Base-by-base conservation (phyloP, 1,140 invertebrate species). In the Plectus sambesii region DNA sequence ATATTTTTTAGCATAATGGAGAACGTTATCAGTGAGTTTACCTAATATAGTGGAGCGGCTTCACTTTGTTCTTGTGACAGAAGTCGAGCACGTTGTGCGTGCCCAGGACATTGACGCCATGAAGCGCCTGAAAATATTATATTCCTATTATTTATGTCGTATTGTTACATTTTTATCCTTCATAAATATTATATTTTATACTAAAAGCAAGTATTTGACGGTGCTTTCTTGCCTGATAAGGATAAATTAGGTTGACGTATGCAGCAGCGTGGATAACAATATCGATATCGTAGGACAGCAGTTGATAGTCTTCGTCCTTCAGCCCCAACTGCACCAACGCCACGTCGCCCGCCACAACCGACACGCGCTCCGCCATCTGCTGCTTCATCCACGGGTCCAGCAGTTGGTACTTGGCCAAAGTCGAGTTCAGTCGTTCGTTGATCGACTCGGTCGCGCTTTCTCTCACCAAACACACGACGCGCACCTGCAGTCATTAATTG, bases 241-340 rank as follows among this genome's bases (percentile, higher is more conserved):
- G 74, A 49, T 75, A 74, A 22, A 72, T 70, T 6, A 77, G 56
- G 57, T 77, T 77, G 22, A 77, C 75, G 39, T 67, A 59, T 22
- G 75, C 75, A 12, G 74, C 75, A 20, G 75, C 69, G 59, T 77
- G 75, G 36, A 77, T 71, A 24, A 77, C 66, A 41, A 72, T 67
- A 52, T 77, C 75, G 25, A 75, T 69, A 38, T 75, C 74, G 19
- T 69, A 72, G 42, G 65, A 66, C 4, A 76, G 53, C 44, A 70
- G 71, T 9, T 61, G 63, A 50, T 73, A 76, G 33, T 74, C 68
- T 27, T 74, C 73, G 35, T 76, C 72, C 30, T 58, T 62, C 40
- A 77, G 49, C 8, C 75, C 75, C 55, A 77, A 64, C 39, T 73
- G 69, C n/a, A 69, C 49, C 27, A 77, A 49, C 3, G 73, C 67